Percentiles rank a stretch among this genome's conserved stretches.
Conservation (phyloP, 2,113 vertebrate genomes). For the Probosciger aterrimus region DNA sequence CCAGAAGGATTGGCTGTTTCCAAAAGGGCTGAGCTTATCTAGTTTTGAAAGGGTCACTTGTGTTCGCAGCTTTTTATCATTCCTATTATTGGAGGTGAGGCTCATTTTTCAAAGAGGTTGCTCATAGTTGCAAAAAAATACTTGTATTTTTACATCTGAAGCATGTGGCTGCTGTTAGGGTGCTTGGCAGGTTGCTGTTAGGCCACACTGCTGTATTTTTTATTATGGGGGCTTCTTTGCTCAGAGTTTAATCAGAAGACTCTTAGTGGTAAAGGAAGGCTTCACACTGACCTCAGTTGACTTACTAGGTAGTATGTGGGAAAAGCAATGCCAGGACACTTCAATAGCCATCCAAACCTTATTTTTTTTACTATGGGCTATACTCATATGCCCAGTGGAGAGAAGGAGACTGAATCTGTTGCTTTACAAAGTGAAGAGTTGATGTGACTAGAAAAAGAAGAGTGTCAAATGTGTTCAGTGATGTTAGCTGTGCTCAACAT, state of each 20-base stretch:
- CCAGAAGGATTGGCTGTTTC: neutral
- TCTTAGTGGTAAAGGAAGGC: neutral
- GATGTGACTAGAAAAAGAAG: neutral
- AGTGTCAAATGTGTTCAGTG: neutral
- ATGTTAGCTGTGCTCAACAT: neutral
- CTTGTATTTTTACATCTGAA: neutral
- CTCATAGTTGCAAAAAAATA: neutral
- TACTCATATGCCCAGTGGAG: neutral
- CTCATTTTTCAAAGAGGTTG: accelerated
- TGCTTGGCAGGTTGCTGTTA: neutral
- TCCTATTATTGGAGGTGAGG: neutral
- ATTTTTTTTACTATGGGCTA: neutral
- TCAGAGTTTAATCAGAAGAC: neutral
- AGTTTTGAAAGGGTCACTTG: neutral
- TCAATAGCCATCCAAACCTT: neutral
- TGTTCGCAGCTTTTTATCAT: neutral
- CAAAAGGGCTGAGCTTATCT: neutral
- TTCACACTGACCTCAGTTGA: neutral
- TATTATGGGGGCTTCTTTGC: neutral
- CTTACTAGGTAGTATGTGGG: accelerated
- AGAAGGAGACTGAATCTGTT: neutral
- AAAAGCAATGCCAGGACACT: neutral
- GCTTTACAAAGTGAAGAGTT: neutral
- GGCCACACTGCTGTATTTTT: accelerated
- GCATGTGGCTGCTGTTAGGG: neutral